Evolutionary conservation across 2,113 vertebrate species (phyloP), one percentile per base, ranked within the genome.

Genomic region (Girardinichthys multiradiatus): DNA sequence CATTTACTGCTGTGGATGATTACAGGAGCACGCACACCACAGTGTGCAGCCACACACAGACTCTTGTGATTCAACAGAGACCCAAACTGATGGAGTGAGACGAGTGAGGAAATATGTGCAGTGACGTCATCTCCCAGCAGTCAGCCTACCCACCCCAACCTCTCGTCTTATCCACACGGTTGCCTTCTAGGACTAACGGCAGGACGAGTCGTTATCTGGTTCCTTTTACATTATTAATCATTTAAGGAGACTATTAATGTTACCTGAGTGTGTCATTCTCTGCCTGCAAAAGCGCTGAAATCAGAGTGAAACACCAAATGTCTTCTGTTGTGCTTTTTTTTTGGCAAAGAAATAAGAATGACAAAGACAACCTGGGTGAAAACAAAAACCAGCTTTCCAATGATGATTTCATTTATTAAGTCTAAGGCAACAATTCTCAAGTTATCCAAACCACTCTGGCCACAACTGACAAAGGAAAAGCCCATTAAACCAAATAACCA

Each of bases 141-240:
- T 37, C 66, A 76, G 66, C 81, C 73, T 82, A 82, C 74, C 89
- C 71, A 75, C 72, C 67, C 76, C 65, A 75, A 78, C 57, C 83
- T 77, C 81, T 77, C 29, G 81, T 86, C 86, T 85, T 67, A 68
- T 24, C 87, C 75, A 86, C 70, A 83, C 35, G 68, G 79, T 45
- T 45, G 73, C 74, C 83, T 81, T 65, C 64, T 59, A 70, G 48
- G 42, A 82, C 66, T 60, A 83, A 82, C 70, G 63, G 74, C 74
- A 80, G 63, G 83, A 68, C 9, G 9, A 83, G 74, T 29, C 69
- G 77, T 91, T 87, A 83, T 77, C 84, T 31, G 24, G 60, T 67
- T 57, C n/a, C 82, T 89, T 75, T 68, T 86, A 48, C 76, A 88
- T 88, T 80, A 84, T 89, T 84, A 90, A 88, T 81, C 74, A 71